Percentiles rank a stretch among this genome's conserved stretches.
These are phyloP conservation scores for Limulus polyphemus DNA, from an alignment of 2,888 invertebrate species.

Conservation along the genomic window DNA sequence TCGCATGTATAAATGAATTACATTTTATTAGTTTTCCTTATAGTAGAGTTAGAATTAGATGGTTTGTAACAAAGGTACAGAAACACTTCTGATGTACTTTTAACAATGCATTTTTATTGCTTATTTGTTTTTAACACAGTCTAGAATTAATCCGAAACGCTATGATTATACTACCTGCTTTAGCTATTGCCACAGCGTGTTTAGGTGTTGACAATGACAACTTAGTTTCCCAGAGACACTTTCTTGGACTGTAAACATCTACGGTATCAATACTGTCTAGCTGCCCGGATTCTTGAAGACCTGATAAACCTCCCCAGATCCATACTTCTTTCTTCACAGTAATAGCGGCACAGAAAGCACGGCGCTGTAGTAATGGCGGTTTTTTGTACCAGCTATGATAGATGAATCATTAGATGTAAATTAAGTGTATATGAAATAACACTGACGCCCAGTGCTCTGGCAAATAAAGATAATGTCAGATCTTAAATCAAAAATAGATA, in stretches of 20 bases:
- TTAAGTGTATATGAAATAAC: no score
- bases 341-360: constrained; percentile 12
- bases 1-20: no score
- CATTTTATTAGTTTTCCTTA: no score
- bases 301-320: constrained; percentile 18
- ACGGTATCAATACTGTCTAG: constrained; percentile 11
- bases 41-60: no score
- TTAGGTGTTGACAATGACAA: constrained; percentile 10
- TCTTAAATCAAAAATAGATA: no score
- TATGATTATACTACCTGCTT: constrained; percentile 8
- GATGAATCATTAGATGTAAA: no score
- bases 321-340: constrained; percentile 16
- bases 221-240: constrained; percentile 11
- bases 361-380: constrained; percentile 8
- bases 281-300: constrained; percentile 9
- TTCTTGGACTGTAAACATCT: constrained; percentile 11
- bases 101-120: no score
- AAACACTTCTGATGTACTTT: no score
- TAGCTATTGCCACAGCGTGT: constrained; percentile 11
- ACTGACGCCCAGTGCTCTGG: no score
- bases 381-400: constrained; percentile 12
- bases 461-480: no score
- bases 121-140: no score
- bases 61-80: no score
- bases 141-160: not conserved